Evolutionary conservation across 2,113 vertebrate species (phyloP), one percentile per base, ranked within the genome.

Genomic region (Chunga burmeisteri): DNA sequence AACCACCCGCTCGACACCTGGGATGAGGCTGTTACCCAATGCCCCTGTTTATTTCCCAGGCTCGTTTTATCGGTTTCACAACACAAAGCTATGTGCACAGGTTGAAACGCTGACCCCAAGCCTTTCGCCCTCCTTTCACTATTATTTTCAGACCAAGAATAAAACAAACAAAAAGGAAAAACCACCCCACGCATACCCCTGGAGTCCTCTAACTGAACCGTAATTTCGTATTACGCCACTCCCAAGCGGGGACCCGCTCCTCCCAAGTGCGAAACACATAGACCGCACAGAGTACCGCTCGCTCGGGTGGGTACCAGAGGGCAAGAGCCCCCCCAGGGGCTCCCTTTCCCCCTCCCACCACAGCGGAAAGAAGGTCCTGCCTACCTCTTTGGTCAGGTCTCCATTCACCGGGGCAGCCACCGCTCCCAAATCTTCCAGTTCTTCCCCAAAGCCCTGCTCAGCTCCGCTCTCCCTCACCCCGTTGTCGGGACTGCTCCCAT

Each of bases 381-480:
- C 96, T 99, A 99, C 99, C 99, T 99, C 99, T 98, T 99, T 99
- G 87, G 98, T 99, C 95, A 99, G 98, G 88, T 99, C 99, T 96
- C 98, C 99, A 25, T 97, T 98, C 36, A 86, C 98, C 9, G 99
- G 99, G 22, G 98, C 98, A 23, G 99, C 99, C 95, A 99, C 99
- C 1, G 99, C 99, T 96, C 99, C 99, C 93, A 99, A 95, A 95
- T 98, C 98, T 96, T 99, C 99, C 80, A 98, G 86, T 92, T 98
- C 98, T 63, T 99, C 98, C 94, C 98, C 98, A 79, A 99, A 99
- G 2, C 98, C 99, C 86, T 99, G 99, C 95, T 99, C 99, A 2
- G 98, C 94, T 26, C 96, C 97, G 55, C 98, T 98, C 90, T 99
- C 99, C 98, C 99, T 98, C 97, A 99, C 98, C 63, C 98, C 98